Conservation (phyloP, 2,888 invertebrate species). For the Monoplex corrugatus region DNA sequence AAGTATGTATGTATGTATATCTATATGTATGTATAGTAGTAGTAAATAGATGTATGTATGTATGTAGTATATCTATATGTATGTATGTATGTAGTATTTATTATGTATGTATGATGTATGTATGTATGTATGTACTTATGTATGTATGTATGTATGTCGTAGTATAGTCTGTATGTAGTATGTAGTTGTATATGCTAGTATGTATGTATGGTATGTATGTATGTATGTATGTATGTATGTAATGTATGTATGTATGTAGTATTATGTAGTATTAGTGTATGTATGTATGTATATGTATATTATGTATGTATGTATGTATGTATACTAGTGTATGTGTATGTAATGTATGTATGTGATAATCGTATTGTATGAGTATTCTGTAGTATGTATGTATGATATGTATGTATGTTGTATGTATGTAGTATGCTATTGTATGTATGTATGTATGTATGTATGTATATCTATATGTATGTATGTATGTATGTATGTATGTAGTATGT, state of each 20-base stretch:
- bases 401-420: neutral
- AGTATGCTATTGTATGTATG: neutral
- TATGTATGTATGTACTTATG: no score
- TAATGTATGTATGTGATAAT: neutral
- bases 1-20: no score
- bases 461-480: conserved; percentile 1
- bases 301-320: neutral
- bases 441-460: conserved; percentile 1
- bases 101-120: no score
- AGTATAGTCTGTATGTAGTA: no score
- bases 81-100: no score
- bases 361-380: neutral
- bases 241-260: neutral
- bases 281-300: neutral
- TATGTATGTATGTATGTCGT: no score
- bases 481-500: neutral
- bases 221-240: neutral
- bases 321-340: no score
- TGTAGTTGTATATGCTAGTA: neutral
- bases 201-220: conserved; percentile 5
- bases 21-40: no score
- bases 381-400: neutral
- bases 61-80: no score
- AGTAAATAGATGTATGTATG: no score
- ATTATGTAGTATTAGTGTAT: neutral